Conservation (phyloP, 2,797 vertebrate species). For the Sus cebifrons region DNA sequence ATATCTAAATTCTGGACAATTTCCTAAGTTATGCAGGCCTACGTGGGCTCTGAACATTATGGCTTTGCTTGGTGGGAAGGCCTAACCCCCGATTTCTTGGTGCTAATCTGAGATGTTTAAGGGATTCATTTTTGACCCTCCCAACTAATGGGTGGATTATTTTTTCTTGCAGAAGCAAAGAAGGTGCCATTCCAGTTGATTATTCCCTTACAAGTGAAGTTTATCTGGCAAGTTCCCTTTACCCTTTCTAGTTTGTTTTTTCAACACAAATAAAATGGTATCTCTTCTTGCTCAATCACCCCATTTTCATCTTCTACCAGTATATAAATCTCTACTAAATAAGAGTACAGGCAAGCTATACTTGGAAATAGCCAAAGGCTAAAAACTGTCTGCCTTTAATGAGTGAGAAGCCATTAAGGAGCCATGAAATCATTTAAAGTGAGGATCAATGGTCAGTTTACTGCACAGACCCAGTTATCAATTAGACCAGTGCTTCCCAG, state of each 20-base stretch:
- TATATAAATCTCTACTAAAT: slow-evolving; percentile 22
- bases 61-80: neutral
- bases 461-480: neutral
- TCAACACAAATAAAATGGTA: neutral
- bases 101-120: neutral
- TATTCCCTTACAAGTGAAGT: neutral
- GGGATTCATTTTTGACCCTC: neutral
- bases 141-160: neutral
- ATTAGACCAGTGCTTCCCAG: neutral
- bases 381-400: neutral
- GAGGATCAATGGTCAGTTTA: neutral
- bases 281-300: neutral
- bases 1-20: neutral
- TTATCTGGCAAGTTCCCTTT: slow-evolving; percentile 1
- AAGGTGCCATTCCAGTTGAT: neutral
- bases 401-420: neutral
- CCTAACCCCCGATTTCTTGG: neutral
- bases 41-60: neutral
- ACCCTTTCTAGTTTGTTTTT: neutral
- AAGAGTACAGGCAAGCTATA: neutral
- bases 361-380: neutral
- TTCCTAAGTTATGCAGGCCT: neutral
- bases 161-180: slow-evolving; percentile 2
- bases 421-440: neutral
- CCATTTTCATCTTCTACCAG: neutral